Base-by-base conservation (phyloP, 2,797 vertebrate species). In the Rachycentron canadum region DNA sequence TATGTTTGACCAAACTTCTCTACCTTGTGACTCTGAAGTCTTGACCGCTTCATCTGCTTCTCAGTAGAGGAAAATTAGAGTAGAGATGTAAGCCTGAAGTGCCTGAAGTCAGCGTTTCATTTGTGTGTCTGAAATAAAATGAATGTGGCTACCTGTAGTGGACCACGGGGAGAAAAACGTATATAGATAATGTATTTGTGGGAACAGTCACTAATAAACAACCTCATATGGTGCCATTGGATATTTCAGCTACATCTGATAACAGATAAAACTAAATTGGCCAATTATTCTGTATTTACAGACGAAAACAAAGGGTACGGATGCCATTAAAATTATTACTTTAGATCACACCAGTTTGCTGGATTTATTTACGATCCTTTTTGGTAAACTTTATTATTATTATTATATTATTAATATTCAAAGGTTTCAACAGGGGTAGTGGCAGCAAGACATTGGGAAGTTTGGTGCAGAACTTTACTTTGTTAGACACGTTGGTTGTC, bases 111-210 rank as follows among this genome's bases (percentile, higher is more conserved):
- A 58, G 62, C 38, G 57, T 75, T 64, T 89, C 61, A 89, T 92
- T 93, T 87, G 66, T 82, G 86, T 89, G 23, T 55, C 68, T 82
- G 81, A 84, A 78, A 79, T 78, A 81, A 84, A 91, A 85, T 77
- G 58, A 73, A 84, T 77, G 73, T 79, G 59, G 75, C 69, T 90
- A 88, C 90, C 79, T 82, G 40, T 69, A 62, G 32, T 21, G 45
- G 59, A 88, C 53, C 47, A 77, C 36, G 76, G 56, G 75, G 63
- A 84, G 47, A 79, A 78, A 80, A 73, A 70, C 66, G n/a, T n/a
- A 78, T 76, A 67, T 56, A 57, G 65, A 79, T 76, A 53, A 0
- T 61, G 43, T 78, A 84, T 90, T 78, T 89, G 81, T 78, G 69
- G 38, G 19, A 9, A 56, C 41, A 52, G 47, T 53, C 64, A 69